Evolutionary conservation across 2,797 vertebrate genomes (phyloP).

Genomic region (Apogon hyalosoma): DNA sequence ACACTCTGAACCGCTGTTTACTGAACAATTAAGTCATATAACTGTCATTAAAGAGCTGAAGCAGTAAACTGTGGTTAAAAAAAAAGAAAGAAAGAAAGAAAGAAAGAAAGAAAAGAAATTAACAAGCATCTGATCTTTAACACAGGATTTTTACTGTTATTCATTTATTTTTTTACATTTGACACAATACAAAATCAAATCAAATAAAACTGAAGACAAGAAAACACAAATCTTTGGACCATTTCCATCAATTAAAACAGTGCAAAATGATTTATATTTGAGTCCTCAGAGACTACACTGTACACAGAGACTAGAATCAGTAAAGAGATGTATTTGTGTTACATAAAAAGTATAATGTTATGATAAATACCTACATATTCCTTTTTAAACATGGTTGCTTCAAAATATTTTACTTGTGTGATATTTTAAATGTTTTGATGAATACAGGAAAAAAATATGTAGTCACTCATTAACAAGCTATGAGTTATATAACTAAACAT

Average conservation of each 20-base stretch:
- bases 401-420: slow-evolving; percentile 7
- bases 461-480: background rate
- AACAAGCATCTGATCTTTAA: background rate
- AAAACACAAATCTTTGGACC: background rate
- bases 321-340: background rate
- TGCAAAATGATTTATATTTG: background rate
- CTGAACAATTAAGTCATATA: background rate
- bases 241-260: background rate
- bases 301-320: slow-evolving; percentile 8
- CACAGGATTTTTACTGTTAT: background rate
- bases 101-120: background rate
- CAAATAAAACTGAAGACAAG: slow-evolving; percentile 4
- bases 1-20: background rate
- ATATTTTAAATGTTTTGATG: slow-evolving; percentile 24
- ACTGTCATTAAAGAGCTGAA: background rate
- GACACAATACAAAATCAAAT: slow-evolving; percentile 1
- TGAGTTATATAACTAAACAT: background rate
- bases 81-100: background rate
- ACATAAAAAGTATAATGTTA: background rate
- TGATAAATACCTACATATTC: background rate
- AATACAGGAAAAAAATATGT: background rate
- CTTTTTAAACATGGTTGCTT: background rate
- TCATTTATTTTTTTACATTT: slow-evolving; percentile 1
- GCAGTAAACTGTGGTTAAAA: background rate
- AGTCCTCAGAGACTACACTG: background rate